Evolutionary conservation across 2,113 vertebrate genomes (phyloP).

Genomic region (Delphinapterus leucas): DNA sequence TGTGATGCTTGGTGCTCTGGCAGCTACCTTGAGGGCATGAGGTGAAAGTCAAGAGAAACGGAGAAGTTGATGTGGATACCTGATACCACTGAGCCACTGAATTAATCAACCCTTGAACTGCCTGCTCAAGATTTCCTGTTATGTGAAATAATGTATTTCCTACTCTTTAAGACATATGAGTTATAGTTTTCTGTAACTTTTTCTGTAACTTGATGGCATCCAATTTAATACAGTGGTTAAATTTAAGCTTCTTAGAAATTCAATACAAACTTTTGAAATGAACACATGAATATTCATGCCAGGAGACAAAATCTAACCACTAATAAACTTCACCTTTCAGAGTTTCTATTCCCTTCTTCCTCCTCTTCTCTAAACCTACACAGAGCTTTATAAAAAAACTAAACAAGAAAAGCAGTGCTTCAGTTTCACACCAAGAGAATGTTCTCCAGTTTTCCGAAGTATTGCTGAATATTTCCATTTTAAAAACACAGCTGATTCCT

Average conservation of each 20-base stretch:
- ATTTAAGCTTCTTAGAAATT: conserved; percentile 47
- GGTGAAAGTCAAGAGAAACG: background rate
- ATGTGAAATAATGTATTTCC: background rate
- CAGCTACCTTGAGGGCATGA: background rate
- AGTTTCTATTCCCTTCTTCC: background rate
- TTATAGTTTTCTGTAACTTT: background rate
- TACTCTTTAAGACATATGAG: background rate
- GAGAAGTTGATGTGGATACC: background rate
- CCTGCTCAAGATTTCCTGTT: background rate
- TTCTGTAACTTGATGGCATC: background rate
- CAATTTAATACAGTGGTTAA: background rate
- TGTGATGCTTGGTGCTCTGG: background rate
- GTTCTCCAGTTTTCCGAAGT: conserved; percentile 1
- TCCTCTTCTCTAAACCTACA: background rate
- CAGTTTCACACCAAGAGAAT: background rate
- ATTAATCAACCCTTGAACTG: background rate
- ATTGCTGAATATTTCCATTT: background rate
- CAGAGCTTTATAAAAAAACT: background rate
- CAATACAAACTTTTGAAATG: conserved; percentile 4
- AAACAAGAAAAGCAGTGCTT: background rate
- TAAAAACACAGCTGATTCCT: background rate
- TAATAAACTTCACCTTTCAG: conserved; percentile 21
- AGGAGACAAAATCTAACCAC: background rate
- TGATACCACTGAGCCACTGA: background rate
- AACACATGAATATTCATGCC: conserved; percentile 34